phyloP scores from a whole-genome alignment of 2,113 vertebrate genomes.

The Tenebrosternarchus preto region DNA sequence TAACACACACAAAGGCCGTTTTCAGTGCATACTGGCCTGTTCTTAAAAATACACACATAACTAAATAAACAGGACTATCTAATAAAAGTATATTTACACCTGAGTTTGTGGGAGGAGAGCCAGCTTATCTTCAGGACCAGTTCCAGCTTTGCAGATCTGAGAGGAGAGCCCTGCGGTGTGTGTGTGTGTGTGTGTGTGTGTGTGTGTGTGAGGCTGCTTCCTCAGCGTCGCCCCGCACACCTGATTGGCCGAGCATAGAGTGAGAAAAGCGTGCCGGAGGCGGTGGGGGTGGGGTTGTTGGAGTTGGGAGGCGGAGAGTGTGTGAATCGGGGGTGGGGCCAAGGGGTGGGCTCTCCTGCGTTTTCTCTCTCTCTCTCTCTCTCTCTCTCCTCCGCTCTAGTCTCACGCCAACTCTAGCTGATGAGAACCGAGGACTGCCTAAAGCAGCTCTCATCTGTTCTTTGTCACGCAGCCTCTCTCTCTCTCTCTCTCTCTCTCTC shows the following conservation, averaged over 20 bases:
- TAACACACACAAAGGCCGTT: too few relatives aligned
- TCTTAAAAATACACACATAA: too few relatives aligned
- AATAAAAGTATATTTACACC: too few relatives aligned
- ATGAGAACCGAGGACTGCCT: constrained; percentile 74
- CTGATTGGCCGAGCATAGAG: constrained; percentile 30
- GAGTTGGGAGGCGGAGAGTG: constrained; percentile 39
- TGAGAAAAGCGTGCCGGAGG: constrained; percentile 5
- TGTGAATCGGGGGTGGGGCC: constrained; percentile 59
- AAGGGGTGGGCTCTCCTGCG: constrained; percentile 64
- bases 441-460: constrained; percentile 52
- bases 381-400: constrained; percentile 20
- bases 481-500: constrained; percentile 25
- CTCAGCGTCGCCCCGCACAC: constrained; percentile 23
- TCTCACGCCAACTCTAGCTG: constrained; percentile 70
- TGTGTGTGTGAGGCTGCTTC: constrained; percentile 38
- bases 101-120: neutral
- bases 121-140: constrained; percentile 35
- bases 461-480: constrained; percentile 33
- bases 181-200: constrained; percentile 24
- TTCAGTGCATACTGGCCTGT: too few relatives aligned
- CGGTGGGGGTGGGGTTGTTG: neutral
- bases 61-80: too few relatives aligned
- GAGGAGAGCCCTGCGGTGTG: neutral
- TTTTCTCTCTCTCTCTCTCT: constrained; percentile 48
- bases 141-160: constrained; percentile 1